Evolutionary conservation across 2,888 invertebrate genomes (phyloP).

Genomic region (Ceratothoa steindachneri): DNA sequence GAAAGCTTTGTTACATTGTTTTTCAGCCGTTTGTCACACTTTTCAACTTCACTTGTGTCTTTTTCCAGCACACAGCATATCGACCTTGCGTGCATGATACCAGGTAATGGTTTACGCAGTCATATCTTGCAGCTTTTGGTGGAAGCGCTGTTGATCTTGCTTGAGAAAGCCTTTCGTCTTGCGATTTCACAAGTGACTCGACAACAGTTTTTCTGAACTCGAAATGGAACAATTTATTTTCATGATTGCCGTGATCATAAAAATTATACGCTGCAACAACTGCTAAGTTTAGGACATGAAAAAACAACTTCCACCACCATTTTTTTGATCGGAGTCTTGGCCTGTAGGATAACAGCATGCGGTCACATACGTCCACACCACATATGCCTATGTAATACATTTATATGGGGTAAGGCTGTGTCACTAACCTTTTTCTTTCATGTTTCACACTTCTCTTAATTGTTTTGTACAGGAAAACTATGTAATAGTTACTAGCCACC

Average conservation of each 20-base stretch:
- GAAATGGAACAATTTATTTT: neutral
- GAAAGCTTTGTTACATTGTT: too few species aligned
- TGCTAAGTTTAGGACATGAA: constrained; percentile 9
- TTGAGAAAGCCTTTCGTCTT: neutral
- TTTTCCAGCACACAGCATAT: too few species aligned
- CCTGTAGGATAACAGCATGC: constrained; percentile 17
- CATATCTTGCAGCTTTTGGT: constrained; percentile 11
- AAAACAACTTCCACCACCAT: constrained; percentile 22
- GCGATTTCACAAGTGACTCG: neutral
- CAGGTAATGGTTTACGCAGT: too few species aligned
- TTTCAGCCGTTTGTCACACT: too few species aligned
- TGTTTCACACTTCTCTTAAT: neutral
- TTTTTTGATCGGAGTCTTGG: constrained; percentile 17
- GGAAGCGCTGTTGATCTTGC: neutral
- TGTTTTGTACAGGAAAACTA: too few species aligned
- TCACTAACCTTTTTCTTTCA: neutral
- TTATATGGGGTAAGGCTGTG: constrained; percentile 2
- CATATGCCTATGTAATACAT: constrained; percentile 12
- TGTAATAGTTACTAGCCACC: constrained; percentile 12
- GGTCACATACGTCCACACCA: constrained; percentile 15
- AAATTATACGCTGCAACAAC: neutral
- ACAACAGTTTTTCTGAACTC: constrained; percentile 13
- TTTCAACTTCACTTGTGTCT: too few species aligned
- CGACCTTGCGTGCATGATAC: too few species aligned
- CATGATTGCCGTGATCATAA: constrained; percentile 1